These are phyloP conservation scores for Aspidoscelis tigris DNA, from an alignment of 2,113 vertebrate species.

Conservation along the genomic window DNA sequence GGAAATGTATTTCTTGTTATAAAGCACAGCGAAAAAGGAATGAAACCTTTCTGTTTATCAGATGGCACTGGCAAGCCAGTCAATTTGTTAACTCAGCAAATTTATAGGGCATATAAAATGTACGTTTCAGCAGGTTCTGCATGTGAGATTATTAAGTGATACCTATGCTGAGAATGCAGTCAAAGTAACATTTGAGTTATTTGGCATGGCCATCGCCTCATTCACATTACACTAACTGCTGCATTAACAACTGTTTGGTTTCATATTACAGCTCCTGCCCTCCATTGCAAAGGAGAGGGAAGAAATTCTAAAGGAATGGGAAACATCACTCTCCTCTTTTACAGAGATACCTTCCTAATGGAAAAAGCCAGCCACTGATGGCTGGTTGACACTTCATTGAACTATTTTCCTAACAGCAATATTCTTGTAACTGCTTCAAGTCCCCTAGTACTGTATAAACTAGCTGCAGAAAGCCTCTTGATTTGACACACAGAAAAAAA, in stretches of 20 bases:
- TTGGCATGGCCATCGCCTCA: conserved; percentile 50
- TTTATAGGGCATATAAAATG: conserved; percentile 45
- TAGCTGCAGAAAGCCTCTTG: conserved; percentile 43
- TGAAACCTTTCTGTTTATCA: conserved; percentile 54
- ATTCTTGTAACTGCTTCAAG: conserved; percentile 56
- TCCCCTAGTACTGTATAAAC: conserved; percentile 48
- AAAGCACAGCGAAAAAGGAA: conserved; percentile 53
- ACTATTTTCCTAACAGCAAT: conserved; percentile 37
- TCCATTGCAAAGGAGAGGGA: conserved; percentile 41
- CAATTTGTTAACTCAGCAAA: conserved; percentile 58
- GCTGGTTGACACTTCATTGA: background rate
- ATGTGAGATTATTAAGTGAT: conserved; percentile 52
- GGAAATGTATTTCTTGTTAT: conserved; percentile 49
- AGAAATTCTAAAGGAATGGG: conserved; percentile 44
- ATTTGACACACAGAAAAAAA: conserved; percentile 40
- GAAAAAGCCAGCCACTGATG: conserved; percentile 26
- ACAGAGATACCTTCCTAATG: conserved; percentile 52
- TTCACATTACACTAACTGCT: conserved; percentile 52
- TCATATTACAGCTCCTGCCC: conserved; percentile 46
- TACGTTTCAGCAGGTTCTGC: conserved; percentile 49
- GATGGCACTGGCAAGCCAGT: conserved; percentile 18
- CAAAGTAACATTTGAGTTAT: conserved; percentile 54
- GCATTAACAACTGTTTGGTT: conserved; percentile 64
- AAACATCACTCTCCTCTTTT: conserved; percentile 42
- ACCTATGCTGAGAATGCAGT: conserved; percentile 22